phyloP scores from a whole-genome alignment of 1,140 invertebrate genomes.

The Condylostylus longicornis region DNA sequence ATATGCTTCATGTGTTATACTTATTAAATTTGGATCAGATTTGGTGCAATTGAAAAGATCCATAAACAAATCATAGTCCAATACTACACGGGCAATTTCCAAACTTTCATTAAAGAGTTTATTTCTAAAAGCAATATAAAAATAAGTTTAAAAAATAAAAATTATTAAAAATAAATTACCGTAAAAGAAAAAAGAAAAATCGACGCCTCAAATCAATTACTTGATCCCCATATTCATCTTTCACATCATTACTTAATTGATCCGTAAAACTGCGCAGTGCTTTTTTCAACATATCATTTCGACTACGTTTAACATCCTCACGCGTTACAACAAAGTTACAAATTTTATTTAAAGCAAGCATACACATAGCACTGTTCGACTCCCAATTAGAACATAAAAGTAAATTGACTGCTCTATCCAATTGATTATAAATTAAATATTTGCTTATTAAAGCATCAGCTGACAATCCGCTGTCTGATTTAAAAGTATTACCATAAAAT shows the following conservation, averaged over 20 bases:
- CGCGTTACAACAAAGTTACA: constrained; percentile 44
- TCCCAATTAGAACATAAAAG: constrained; percentile 57
- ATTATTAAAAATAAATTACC: constrained; percentile 30
- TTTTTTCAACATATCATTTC: constrained; percentile 53
- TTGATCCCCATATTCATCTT: constrained; percentile 55
- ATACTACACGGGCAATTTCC: constrained; percentile 67
- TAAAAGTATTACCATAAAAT: constrained; percentile 25
- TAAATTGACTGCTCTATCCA: constrained; percentile 53
- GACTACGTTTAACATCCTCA: constrained; percentile 38
- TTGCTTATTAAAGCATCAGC: constrained; percentile 44
- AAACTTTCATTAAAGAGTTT: constrained; percentile 72
- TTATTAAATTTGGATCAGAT: constrained; percentile 42
- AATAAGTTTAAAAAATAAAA: constrained; percentile 3
- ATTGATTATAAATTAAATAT: constrained; percentile 46
- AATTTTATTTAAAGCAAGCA: constrained; percentile 53
- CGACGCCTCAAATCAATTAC: constrained; percentile 55
- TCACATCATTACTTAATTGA: constrained; percentile 47
- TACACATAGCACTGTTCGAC: constrained; percentile 46
- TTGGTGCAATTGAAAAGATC: constrained; percentile 68
- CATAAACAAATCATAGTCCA: constrained; percentile 67
- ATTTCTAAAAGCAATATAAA: constrained; percentile 38
- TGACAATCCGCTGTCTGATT: constrained; percentile 34
- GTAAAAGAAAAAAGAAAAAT: constrained; percentile 64
- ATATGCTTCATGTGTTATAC: constrained; percentile 58
- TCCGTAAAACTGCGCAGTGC: constrained; percentile 52